phyloP scores from a whole-genome alignment of 2,797 vertebrate genomes.

The Peromyscus melanophrys region DNA sequence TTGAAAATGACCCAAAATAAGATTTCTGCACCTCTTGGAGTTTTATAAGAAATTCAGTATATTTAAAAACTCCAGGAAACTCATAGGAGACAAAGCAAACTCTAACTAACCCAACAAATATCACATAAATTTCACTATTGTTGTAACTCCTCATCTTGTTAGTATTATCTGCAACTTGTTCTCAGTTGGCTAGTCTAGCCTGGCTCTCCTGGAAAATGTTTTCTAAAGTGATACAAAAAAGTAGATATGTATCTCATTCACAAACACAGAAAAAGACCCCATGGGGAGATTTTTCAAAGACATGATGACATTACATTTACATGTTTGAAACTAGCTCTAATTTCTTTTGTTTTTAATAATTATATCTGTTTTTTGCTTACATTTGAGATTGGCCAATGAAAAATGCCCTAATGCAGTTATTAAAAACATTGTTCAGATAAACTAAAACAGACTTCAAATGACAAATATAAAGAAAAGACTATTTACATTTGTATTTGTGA shows the following conservation, averaged over 20 bases:
- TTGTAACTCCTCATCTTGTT: background rate
- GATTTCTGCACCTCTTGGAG: background rate
- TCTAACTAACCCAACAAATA: background rate
- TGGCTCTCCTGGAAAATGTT: background rate
- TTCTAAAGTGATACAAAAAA: background rate
- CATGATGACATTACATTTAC: background rate
- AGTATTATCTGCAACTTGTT: background rate
- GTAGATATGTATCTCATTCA: background rate
- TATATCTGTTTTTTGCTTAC: background rate
- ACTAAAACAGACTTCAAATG: conserved; percentile 19
- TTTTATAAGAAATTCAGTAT: background rate
- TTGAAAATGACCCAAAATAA: background rate
- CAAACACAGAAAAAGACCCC: background rate
- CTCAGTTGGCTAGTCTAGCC: background rate
- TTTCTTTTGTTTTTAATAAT: conserved; percentile 38
- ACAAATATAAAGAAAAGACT: background rate
- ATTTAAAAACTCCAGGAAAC: background rate
- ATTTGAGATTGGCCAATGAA: background rate
- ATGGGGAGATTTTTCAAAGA: background rate
- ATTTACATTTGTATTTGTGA: conserved; percentile 48
- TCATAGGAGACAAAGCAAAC: background rate
- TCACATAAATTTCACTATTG: background rate
- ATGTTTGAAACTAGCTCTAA: background rate
- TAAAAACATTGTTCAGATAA: background rate
- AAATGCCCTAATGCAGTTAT: background rate